Percentiles rank a stretch among this genome's conserved stretches.
Evolutionary conservation across 2,113 vertebrate species (phyloP).

Genomic region (Alexandromys fortis): DNA sequence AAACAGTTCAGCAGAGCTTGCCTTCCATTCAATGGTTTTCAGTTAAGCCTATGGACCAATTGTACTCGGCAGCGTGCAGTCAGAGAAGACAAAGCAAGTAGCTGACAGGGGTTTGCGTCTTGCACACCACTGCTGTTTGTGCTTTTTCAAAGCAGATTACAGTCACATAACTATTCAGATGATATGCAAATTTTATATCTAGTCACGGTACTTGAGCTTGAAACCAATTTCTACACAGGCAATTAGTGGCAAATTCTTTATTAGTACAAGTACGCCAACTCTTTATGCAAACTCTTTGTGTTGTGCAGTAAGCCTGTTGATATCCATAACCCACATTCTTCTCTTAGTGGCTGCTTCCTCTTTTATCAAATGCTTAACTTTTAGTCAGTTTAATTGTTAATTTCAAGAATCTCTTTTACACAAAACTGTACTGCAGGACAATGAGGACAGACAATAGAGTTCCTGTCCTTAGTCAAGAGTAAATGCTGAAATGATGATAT

Average conservation of each 20-base stretch:
- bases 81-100: neutral
- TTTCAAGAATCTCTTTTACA: neutral
- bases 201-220: constrained; percentile 37
- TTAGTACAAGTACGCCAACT: neutral
- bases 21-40: neutral
- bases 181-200: constrained; percentile 37
- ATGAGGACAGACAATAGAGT: neutral
- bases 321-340: neutral
- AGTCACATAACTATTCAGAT: constrained; percentile 33
- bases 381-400: neutral
- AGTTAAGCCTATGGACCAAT: neutral
- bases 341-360: neutral
- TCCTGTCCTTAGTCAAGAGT: neutral
- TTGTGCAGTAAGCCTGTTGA: neutral
- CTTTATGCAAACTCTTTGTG: neutral
- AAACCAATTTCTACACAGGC: constrained; percentile 6
- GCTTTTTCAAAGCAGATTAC: constrained; percentile 22
- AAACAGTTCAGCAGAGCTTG: neutral
- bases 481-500: neutral
- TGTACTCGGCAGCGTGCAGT: neutral
- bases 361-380: constrained; percentile 15
- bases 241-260: neutral
- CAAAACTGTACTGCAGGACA: neutral
- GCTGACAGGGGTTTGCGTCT: neutral
- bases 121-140: constrained; percentile 4